Evolutionary conservation across 2,888 invertebrate genomes (phyloP).

Genomic region (Neelides folsomi): DNA sequence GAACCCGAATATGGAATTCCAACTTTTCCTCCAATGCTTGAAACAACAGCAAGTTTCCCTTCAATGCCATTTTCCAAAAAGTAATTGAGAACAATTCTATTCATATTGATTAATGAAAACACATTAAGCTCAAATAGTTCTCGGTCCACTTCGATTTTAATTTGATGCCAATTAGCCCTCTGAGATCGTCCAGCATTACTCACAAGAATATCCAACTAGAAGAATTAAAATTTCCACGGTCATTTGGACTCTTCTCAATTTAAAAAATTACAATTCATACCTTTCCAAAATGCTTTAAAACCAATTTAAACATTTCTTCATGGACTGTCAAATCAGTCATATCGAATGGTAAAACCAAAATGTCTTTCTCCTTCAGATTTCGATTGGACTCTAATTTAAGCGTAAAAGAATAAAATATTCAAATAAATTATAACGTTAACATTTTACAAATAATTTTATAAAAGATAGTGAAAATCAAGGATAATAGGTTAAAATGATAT

Average conservation of each 20-base stretch:
- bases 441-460: not conserved
- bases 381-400: conserved; percentile 30
- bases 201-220: conserved; percentile 56
- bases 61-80: conserved; percentile 42
- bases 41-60: conserved; percentile 61
- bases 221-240: no score
- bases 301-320: conserved; percentile 46
- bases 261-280: conserved; percentile 34
- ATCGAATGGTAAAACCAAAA: conserved; percentile 56
- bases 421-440: no score
- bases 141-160: conserved; percentile 55
- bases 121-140: conserved; percentile 66
- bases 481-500: not conserved
- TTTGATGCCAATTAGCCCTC: conserved; percentile 56
- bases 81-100: conserved; percentile 53
- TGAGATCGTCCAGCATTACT: conserved; percentile 73
- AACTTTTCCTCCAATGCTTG: conserved; percentile 58
- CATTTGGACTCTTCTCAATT: not conserved
- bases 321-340: conserved; percentile 49
- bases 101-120: conserved; percentile 55
- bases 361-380: conserved; percentile 45
- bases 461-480: no score
- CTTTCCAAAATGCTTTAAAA: conserved; percentile 53
- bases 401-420: not conserved
- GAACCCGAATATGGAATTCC: conserved; percentile 53